Base-by-base conservation (phyloP, 2,888 invertebrate species). In the Rosalia funebris region DNA sequence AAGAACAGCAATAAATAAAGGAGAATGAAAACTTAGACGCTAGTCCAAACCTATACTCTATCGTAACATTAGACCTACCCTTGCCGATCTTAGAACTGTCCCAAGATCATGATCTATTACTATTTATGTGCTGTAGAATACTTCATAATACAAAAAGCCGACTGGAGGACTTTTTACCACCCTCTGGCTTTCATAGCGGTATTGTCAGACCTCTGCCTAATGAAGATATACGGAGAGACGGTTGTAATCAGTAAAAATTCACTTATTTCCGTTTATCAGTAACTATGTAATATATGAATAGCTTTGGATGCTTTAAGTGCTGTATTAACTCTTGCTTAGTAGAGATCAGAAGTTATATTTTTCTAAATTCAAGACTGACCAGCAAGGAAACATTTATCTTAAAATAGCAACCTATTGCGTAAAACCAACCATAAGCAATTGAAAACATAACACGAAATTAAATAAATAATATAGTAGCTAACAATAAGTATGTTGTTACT, bases 11-110 rank as follows among this genome's bases (percentile, higher is more conserved):
- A 37, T 48, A 48, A 48, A 48, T 37, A 48, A 19, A 36, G 34
- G 20, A 36, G 37, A 48, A 48, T 37, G 48, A 48, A 48, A 48
- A 48, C 36, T 37, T 48, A 32, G 36, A 48, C 34, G 36, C 48
- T 31, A 36, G 48, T 17, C 46, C 31, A 47, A 32, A 47, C 46
- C 11, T 14, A 19, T 48, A 36, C 34, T 17, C 17, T 48, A 36
- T 48, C 47, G 36, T 48, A 25, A 12, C 11, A 11, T 48, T 17
- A 12, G 16, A 16, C 36, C 1, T 17, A 31, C 19, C 48, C 52
- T 50, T 60, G 42, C 54, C 54, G 57, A 57, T 63, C 54, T 55
- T 63, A 64, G 55, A 39, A 64, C 58, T 55, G 61, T 61, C 64
- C 52, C 48, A 48, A 45, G 44, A 64, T 36, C 41, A 46, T 64